Base-by-base conservation (phyloP, 2,113 vertebrate species). In the Phainopepla nitens region DNA sequence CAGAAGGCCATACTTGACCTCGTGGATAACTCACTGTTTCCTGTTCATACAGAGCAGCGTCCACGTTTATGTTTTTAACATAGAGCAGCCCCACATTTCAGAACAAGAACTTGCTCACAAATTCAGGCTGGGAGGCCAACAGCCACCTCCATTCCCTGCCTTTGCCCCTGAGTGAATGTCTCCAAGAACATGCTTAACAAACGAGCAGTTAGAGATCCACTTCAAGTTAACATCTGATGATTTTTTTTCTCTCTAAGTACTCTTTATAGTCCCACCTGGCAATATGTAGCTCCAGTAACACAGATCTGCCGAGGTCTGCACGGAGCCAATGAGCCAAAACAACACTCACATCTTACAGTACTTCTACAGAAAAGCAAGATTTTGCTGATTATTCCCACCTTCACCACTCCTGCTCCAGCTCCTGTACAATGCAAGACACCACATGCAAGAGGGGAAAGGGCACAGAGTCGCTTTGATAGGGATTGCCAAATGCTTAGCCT, bases 271-370 rank as follows among this genome's bases (percentile, higher is more conserved):
- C 42, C 73, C 71, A 65, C 25, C 53, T 53, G 7, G 29, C 15
- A 78, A 60, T 28, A 36, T 0, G 1, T 1, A 93, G 25, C 50
- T 81, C 18, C 35, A 72, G 41, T 22, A 71, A 60, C 31, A 53
- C 45, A 11, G 39, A 33, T 10, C 0, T 0, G 58, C 4, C 0
- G 0, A 50, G n/a, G n/a, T n/a, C 39, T 7, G 49, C 57, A 68
- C 24, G 0, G 0, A 87, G 53, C 15, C 35, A 93, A 44, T 2
- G 23, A 87, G 64, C 24, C 29, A 35, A 60, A 90, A 68, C 44
- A 61, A 29, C 33, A 15, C 12, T 75, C 56, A 25, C 31, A 56
- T 51, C 62, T 72, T 7, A 19, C 3, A 64, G 13, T 3, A 27
- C 23, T 79, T 58, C 42, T 54, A 39, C 27, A 50, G 33, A 58